Evolutionary conservation across 2,797 vertebrate genomes (phyloP).

Genomic region (Heliangelus exortis): DNA sequence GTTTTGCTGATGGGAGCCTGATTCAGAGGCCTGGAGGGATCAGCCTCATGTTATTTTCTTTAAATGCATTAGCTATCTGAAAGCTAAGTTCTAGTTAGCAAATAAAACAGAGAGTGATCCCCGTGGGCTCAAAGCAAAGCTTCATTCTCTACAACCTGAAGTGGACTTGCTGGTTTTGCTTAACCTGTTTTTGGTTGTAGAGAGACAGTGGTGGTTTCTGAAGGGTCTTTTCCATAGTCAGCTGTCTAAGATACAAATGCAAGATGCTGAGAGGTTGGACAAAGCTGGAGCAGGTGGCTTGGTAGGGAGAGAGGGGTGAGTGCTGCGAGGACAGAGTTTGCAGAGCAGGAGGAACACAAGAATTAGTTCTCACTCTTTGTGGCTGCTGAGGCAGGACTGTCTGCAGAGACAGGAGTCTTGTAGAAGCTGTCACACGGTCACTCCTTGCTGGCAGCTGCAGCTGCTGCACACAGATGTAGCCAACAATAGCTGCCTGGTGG

Average conservation of each 20-base stretch:
- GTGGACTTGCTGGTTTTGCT: background rate
- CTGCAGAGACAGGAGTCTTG: background rate
- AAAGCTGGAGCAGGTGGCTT: background rate
- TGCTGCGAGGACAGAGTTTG: background rate
- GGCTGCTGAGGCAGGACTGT: background rate
- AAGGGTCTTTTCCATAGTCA: background rate
- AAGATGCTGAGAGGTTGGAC: background rate
- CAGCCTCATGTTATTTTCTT: background rate
- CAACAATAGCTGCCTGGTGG: background rate
- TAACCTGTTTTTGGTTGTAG: background rate
- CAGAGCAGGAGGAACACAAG: background rate
- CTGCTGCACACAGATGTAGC: background rate
- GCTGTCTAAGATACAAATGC: background rate
- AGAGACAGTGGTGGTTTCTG: background rate
- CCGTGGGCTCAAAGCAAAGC: background rate
- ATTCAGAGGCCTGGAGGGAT: background rate
- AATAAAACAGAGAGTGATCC: background rate
- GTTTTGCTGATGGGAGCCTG: background rate
- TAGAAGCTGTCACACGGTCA: background rate
- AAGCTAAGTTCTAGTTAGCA: slow-evolving; percentile 12
- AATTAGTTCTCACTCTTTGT: background rate
- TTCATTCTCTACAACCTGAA: background rate
- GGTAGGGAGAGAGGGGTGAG: background rate
- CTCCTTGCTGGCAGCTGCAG: accelerated
- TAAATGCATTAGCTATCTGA: background rate